phyloP scores from a whole-genome alignment of 2,797 vertebrate genomes.

The Acanthornis magna region DNA sequence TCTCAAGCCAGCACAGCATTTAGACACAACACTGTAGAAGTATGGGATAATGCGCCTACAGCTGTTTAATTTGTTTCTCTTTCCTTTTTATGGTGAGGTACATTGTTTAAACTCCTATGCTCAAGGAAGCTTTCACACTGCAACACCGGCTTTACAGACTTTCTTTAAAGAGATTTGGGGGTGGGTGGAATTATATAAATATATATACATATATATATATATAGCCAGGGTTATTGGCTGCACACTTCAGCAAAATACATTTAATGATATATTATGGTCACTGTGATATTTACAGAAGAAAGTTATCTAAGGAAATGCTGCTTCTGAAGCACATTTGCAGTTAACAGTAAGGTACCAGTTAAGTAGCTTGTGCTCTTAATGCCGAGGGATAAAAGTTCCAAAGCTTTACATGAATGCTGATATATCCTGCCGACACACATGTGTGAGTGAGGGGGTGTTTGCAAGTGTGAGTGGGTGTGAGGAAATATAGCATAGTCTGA shows the following conservation, averaged over 20 bases:
- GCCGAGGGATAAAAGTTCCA: slow-evolving; percentile 54
- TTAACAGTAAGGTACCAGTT: slow-evolving; percentile 55
- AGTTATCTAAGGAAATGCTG: slow-evolving; percentile 60
- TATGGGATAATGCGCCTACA: slow-evolving; percentile 86
- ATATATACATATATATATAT: slow-evolving; percentile 35
- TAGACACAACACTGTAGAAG: slow-evolving; percentile 99
- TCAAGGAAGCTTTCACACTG: slow-evolving; percentile 83
- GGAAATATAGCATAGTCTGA: not conserved
- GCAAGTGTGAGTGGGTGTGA: not conserved
- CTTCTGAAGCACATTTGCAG: slow-evolving; percentile 44
- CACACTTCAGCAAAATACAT: slow-evolving; percentile 76
- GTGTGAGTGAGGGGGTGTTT: not conserved
- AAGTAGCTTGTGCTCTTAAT: slow-evolving; percentile 62
- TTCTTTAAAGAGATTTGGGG: slow-evolving; percentile 51
- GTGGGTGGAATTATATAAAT: slow-evolving; percentile 71
- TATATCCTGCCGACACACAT: slow-evolving; percentile 50
- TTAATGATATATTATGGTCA: slow-evolving; percentile 78
- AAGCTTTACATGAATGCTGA: slow-evolving; percentile 61
- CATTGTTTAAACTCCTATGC: slow-evolving; percentile 70
- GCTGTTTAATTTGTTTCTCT: slow-evolving; percentile 69
- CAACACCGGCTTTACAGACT: slow-evolving; percentile 80
- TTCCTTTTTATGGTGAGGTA: slow-evolving; percentile 73
- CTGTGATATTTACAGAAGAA: slow-evolving; percentile 73
- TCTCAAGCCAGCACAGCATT: slow-evolving; percentile 91
- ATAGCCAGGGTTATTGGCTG: slow-evolving; percentile 69